phyloP scores from a whole-genome alignment of 2,797 vertebrate genomes.

The Darevskia mixta region DNA sequence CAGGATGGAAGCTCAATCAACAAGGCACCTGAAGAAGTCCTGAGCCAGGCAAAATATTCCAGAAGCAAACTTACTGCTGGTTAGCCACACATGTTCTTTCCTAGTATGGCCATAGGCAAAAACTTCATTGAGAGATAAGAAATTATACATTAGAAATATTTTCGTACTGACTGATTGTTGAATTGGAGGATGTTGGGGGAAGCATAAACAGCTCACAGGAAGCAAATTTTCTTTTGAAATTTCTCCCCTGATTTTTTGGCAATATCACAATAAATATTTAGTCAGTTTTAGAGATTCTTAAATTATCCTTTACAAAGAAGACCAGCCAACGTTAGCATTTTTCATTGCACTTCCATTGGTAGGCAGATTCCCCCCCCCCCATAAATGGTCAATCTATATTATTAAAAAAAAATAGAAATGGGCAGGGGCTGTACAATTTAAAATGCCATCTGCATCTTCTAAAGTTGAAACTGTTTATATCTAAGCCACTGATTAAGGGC shows the following conservation, averaged over 20 bases:
- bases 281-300: neutral
- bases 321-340: neutral
- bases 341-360: neutral
- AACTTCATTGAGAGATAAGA: too few species aligned
- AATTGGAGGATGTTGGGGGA: neutral
- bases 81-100: neutral
- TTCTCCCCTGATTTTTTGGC: neutral
- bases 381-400: neutral
- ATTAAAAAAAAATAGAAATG: slow-evolving; percentile 10
- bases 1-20: too few species aligned
- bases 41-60: too few species aligned
- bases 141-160: neutral
- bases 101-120: too few species aligned
- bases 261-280: neutral
- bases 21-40: too few species aligned
- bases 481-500: neutral
- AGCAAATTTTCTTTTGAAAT: neutral
- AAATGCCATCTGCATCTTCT: neutral
- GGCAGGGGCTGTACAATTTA: neutral
- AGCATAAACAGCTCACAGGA: neutral
- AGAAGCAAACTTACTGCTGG: neutral
- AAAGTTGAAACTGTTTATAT: neutral
- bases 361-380: too few species aligned
- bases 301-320: neutral
- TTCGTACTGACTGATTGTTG: neutral